Conservation (phyloP, 2,888 invertebrate genomes). For the Sthenelais limicola region DNA sequence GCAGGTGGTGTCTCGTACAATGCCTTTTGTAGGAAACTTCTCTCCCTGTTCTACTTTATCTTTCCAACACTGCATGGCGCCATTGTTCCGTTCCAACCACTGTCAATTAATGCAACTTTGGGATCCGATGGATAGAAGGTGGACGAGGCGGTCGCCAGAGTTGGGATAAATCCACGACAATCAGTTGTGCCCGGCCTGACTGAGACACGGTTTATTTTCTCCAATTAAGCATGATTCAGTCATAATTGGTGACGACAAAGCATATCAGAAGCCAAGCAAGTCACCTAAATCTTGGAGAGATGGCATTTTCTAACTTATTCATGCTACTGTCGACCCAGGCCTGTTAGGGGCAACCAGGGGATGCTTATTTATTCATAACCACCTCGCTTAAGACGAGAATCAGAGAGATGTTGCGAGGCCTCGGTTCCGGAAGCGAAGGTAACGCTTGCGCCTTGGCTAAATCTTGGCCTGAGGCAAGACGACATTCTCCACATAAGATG, state of each 20-base stretch:
- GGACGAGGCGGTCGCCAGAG: too few species aligned
- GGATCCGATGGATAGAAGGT: too few species aligned
- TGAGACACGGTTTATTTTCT: slow-evolving; percentile 12
- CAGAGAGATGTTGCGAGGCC: slow-evolving; percentile 10
- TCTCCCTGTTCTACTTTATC: too few species aligned
- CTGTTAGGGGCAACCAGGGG: slow-evolving; percentile 11
- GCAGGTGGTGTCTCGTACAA: slow-evolving; percentile 16
- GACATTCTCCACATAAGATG: too few species aligned
- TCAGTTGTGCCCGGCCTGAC: too few species aligned
- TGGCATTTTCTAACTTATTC: slow-evolving; percentile 2
- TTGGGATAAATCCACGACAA: too few species aligned
- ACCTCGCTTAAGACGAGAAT: not conserved
- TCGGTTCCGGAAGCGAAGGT: not conserved
- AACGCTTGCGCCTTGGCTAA: too few species aligned
- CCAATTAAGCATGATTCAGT: slow-evolving; percentile 4
- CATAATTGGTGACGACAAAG: slow-evolving; percentile 30
- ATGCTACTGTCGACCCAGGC: slow-evolving; percentile 21
- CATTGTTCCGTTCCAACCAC: too few species aligned
- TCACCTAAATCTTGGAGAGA: slow-evolving; percentile 2
- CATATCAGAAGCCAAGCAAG: slow-evolving; percentile 18
- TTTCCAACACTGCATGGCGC: too few species aligned
- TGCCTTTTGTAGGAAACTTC: not conserved
- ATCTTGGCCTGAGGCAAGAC: too few species aligned
- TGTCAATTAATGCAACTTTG: too few species aligned
- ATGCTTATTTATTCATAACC: slow-evolving; percentile 34